Evolutionary conservation across 2,888 invertebrate genomes (phyloP), one percentile per base, ranked within the genome.

Genomic region (Pyrrhia umbra): DNA sequence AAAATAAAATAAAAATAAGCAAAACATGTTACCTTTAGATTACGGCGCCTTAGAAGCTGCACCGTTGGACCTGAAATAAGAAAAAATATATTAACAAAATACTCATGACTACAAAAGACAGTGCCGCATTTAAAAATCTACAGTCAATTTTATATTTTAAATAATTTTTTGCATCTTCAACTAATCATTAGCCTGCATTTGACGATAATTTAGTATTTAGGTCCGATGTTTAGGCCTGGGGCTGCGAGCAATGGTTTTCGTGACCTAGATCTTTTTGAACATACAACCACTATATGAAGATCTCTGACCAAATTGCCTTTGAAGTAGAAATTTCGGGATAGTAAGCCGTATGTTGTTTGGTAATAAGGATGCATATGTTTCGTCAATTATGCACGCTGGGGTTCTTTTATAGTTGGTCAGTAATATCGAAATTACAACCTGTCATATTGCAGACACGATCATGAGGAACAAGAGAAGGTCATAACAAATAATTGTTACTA

Each of bases 231-330:
- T 87, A 86, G 69, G 90, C 92, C 93, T 83, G 84, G 78, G 93
- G 91, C 92, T 87, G 84, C 85, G 80, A 89, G 89, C 92, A 91
- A 89, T 90, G 87, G 85, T 90, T 90, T 92, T 92, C 94, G 94
- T 94, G 93, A 92, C 91, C 93, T 94, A 94, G 94, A 92, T 92
- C 85, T 92, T 91, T 92, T 88, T 89, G 80, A 88, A 87, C 81
- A 86, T 74, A 85, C 77, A 80, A 82, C 91, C 89, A 89, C 59
- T 72, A 63, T 77, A 68, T 66, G 66, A 45, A 78, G 88, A 83
- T 20, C 87, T 81, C 69, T 63, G 43, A 30, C 59, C 50, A 80
- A 84, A 82, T 75, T 81, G 71, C 68, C 71, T 65, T 34, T 64
- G 61, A 75, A 74, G 79, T 63, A 65, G 60, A 68, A 79, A 60